phyloP scores from a whole-genome alignment of 2,113 vertebrate species.

The Cynoglossus semilaevis region DNA sequence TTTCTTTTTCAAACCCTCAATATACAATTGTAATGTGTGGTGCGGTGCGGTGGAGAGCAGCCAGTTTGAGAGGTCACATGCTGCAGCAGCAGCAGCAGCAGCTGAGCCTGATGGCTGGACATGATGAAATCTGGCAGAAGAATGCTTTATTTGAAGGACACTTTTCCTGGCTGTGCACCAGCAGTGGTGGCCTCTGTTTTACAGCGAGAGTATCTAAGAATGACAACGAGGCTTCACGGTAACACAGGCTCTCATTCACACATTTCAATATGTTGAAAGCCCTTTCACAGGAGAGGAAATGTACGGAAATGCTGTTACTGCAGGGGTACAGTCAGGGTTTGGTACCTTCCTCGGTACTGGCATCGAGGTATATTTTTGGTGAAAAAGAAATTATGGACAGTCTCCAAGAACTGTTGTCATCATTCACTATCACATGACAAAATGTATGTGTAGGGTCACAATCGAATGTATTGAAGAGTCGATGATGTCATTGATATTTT shows the following conservation, averaged over 20 bases:
- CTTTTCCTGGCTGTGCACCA: slow-evolving; percentile 47
- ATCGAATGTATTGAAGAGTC: no score
- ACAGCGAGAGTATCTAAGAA: slow-evolving; percentile 21
- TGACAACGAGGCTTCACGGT: slow-evolving; percentile 27
- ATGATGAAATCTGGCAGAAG: slow-evolving; percentile 41
- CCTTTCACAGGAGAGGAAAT: no score
- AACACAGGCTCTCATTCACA: slow-evolving; percentile 11
- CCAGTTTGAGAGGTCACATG: slow-evolving; percentile 43
- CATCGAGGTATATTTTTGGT: no score
- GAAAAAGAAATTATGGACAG: no score
- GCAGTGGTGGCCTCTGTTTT: slow-evolving; percentile 41
- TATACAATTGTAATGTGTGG: slow-evolving; percentile 39
- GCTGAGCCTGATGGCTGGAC: slow-evolving; percentile 47
- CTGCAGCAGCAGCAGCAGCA: slow-evolving; percentile 28
- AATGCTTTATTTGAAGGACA: slow-evolving; percentile 46
- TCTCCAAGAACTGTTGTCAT: no score
- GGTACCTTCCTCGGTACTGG: no score
- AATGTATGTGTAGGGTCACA: no score
- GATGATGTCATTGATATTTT: no score
- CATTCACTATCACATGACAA: no score
- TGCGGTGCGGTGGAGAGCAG: slow-evolving; percentile 42
- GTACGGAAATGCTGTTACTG: no score
- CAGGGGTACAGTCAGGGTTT: no score
- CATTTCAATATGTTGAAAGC: no score
- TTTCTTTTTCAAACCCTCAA: slow-evolving; percentile 31